These are phyloP conservation scores for Punctoribates punctum DNA, from an alignment of 2,888 invertebrate species.

Conservation along the genomic window DNA sequence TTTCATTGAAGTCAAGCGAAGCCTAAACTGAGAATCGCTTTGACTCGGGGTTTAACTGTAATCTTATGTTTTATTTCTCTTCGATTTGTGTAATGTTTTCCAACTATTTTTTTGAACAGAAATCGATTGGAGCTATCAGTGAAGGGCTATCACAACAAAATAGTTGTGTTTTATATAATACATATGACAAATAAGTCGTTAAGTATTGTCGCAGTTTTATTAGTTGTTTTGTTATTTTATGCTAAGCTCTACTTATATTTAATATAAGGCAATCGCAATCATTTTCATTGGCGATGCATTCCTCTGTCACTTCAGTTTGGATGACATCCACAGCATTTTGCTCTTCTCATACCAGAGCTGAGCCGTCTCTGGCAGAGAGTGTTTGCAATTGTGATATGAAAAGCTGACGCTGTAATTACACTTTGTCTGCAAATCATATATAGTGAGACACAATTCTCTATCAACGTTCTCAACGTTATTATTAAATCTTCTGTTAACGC, in stretches of 20 bases:
- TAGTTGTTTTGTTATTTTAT: slow-evolving; percentile 5
- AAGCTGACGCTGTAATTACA: slow-evolving; percentile 29
- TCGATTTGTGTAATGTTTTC: neutral
- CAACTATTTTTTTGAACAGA: neutral
- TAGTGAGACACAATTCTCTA: neutral
- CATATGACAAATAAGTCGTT: slow-evolving; percentile 7
- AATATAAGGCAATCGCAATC: neutral
- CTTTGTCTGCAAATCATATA: slow-evolving; percentile 18
- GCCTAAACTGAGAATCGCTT: too few species aligned
- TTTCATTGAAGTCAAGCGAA: too few species aligned
- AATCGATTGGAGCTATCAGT: too few species aligned
- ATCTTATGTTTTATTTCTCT: neutral
- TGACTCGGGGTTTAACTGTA: too few species aligned
- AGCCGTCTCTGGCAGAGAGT: neutral
- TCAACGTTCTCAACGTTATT: slow-evolving; percentile 7
- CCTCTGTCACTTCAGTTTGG: slow-evolving; percentile 6
- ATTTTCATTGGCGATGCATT: slow-evolving; percentile 13
- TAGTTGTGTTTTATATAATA: neutral
- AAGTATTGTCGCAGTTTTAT: slow-evolving; percentile 13
- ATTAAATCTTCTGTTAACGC: slow-evolving; percentile 21
- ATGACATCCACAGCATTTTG: slow-evolving; percentile 28
- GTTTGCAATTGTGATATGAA: slow-evolving; percentile 25
- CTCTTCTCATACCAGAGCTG: neutral
- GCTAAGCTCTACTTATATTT: neutral
- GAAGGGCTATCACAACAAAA: neutral